Evolutionary conservation across 1,140 invertebrate genomes (phyloP).

Genomic region (Brachionus koreanus): DNA sequence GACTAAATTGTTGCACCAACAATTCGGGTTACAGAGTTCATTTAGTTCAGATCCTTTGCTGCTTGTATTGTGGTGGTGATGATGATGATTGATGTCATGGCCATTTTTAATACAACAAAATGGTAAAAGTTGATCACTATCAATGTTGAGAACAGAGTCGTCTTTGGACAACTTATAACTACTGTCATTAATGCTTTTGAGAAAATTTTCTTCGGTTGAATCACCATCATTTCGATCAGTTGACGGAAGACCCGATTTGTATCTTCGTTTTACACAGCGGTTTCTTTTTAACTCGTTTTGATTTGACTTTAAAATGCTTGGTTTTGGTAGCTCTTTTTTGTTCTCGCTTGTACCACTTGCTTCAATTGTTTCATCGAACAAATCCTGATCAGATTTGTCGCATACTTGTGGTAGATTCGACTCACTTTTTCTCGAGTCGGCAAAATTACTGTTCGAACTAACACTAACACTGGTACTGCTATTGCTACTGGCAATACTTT

Average conservation of each 20-base stretch:
- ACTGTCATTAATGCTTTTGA: not conserved
- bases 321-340: not conserved
- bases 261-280: not conserved
- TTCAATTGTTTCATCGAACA: conserved; percentile 19
- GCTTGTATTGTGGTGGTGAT: not conserved
- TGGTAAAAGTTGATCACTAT: not conserved
- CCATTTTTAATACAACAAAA: conserved; percentile 32
- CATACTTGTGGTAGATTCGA: not conserved
- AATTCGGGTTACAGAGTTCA: not conserved
- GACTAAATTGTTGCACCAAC: conserved; percentile 43
- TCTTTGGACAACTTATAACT: conserved; percentile 1
- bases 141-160: not conserved
- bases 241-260: conserved; percentile 28
- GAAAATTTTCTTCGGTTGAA: not conserved
- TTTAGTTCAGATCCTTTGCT: not conserved
- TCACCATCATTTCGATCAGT: conserved; percentile 2
- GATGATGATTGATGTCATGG: not conserved
- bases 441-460: conserved; percentile 1
- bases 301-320: not conserved
- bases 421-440: not conserved
- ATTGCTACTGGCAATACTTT: conserved; percentile 20
- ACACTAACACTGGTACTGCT: not conserved
- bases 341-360: not conserved
- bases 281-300: not conserved
- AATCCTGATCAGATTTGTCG: not conserved